Percentiles rank a stretch among this genome's conserved stretches.
Conservation (phyloP, 2,888 invertebrate genomes). For the Galeopsomyia nigrocyanea region DNA sequence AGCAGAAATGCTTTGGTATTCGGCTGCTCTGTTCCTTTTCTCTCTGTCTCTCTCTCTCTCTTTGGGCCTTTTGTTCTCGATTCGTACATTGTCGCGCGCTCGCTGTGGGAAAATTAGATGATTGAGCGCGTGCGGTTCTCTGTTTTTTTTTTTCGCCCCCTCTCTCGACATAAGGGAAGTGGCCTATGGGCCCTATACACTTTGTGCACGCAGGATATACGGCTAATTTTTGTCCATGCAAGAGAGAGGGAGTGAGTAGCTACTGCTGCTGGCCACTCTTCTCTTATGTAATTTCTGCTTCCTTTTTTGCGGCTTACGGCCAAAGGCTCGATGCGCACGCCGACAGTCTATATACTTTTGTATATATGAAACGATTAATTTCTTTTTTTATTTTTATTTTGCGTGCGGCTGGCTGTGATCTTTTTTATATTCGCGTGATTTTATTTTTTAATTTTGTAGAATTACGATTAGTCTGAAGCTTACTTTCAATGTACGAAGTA, state of each 20-base stretch:
- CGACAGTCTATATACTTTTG: too few relatives aligned
- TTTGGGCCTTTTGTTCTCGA: constrained; percentile 41
- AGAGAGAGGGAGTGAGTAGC: too few relatives aligned
- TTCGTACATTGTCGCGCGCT: constrained; percentile 38
- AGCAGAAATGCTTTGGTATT: constrained; percentile 3
- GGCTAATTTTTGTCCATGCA: too few relatives aligned
- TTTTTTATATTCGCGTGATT: too few relatives aligned
- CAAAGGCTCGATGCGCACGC: neutral
- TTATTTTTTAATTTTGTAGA: too few relatives aligned
- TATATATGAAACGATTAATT: too few relatives aligned
- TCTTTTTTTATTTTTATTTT: too few relatives aligned
- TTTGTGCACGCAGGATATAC: constrained; percentile 1
- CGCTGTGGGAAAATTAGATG: constrained; percentile 45
- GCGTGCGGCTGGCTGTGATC: too few relatives aligned
- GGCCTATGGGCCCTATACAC: neutral
- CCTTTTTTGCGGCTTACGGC: neutral
- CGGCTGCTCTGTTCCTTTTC: constrained; percentile 14
- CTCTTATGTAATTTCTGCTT: constrained; percentile 2
- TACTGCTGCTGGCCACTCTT: too few relatives aligned
- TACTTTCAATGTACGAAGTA: too few relatives aligned
- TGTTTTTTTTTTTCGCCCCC: constrained; percentile 1
- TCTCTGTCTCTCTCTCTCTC: constrained; percentile 10
- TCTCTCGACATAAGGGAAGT: constrained; percentile 7
- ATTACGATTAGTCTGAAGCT: too few relatives aligned
- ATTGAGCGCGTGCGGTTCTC: constrained; percentile 25